A percentile compares a stretch with the other conserved stretches of the same genome.
phyloP scores from a whole-genome alignment of 64 coral and sea anemone genomes.

The Trachythela sp. region DNA sequence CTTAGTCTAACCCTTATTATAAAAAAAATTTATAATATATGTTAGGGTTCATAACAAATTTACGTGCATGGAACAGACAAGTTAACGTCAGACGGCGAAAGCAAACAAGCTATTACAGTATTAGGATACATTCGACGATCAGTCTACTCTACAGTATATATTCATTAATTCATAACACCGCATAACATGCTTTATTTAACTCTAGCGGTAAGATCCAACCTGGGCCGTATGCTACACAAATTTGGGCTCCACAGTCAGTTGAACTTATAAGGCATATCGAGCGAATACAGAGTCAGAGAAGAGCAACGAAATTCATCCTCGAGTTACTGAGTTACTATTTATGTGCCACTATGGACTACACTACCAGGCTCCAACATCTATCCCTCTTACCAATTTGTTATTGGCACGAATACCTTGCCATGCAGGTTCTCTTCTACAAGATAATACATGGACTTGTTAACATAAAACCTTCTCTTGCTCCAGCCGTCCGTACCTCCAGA shows the following conservation, averaged over 20 bases:
- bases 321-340: too few species aligned
- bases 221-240: constrained; percentile 31
- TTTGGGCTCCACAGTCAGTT: constrained; percentile 22
- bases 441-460: not conserved
- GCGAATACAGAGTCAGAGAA: not conserved
- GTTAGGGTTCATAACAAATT: too few species aligned
- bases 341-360: too few species aligned
- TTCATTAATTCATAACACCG: not conserved
- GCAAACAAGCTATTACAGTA: constrained; percentile 39
- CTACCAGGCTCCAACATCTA: not conserved
- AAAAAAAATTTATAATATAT: too few species aligned
- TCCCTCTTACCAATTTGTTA: not conserved
- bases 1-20: too few species aligned
- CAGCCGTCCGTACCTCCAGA: constrained; percentile 18
- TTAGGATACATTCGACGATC: constrained; percentile 21
- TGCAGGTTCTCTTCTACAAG: not conserved
- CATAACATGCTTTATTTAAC: constrained; percentile 18
- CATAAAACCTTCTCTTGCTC: not conserved
- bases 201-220: constrained; percentile 13
- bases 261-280: constrained; percentile 8
- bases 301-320: too few species aligned
- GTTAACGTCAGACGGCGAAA: constrained; percentile 7
- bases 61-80: constrained; percentile 9
- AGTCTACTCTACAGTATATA: constrained; percentile 19
- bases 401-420: not conserved